Evolutionary conservation across 2,797 vertebrate species (phyloP).

Genomic region (Antennarius maculatus): DNA sequence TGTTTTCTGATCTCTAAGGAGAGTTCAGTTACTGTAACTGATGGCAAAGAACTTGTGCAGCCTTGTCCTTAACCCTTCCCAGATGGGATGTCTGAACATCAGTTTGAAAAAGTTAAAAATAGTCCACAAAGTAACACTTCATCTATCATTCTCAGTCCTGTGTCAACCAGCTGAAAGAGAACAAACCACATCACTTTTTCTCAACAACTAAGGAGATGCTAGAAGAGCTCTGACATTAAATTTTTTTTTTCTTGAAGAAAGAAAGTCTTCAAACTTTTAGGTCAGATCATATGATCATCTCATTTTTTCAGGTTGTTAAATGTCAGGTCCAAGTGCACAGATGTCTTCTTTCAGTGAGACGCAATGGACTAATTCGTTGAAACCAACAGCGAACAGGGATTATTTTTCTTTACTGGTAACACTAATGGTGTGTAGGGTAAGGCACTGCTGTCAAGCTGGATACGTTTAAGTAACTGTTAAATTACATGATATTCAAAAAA

Average conservation of each 20-base stretch:
- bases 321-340: conserved; percentile 46
- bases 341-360: conserved; percentile 15
- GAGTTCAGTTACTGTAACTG: conserved; percentile 65
- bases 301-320: conserved; percentile 45
- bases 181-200: conserved; percentile 69
- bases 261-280: conserved; percentile 38
- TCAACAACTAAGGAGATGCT: conserved; percentile 60
- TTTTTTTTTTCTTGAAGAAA: conserved; percentile 46
- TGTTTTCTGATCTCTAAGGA: conserved; percentile 66
- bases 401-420: conserved; percentile 62
- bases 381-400: conserved; percentile 43
- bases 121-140: conserved; percentile 76
- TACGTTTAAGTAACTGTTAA: conserved; percentile 60
- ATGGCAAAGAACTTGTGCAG: conserved; percentile 60
- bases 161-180: conserved; percentile 72
- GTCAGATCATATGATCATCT: conserved; percentile 29
- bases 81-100: conserved; percentile 76
- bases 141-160: conserved; percentile 65
- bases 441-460: conserved; percentile 46
- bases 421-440: conserved; percentile 30
- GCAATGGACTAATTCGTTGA: conserved; percentile 45
- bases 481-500: conserved; percentile 53
- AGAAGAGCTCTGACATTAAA: conserved; percentile 67
- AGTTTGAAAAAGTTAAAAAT: conserved; percentile 82
- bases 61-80: conserved; percentile 71